Evolutionary conservation across 2,888 invertebrate species (phyloP), one percentile per base, ranked within the genome.

Genomic region (Tanytarsus gracilentus): DNA sequence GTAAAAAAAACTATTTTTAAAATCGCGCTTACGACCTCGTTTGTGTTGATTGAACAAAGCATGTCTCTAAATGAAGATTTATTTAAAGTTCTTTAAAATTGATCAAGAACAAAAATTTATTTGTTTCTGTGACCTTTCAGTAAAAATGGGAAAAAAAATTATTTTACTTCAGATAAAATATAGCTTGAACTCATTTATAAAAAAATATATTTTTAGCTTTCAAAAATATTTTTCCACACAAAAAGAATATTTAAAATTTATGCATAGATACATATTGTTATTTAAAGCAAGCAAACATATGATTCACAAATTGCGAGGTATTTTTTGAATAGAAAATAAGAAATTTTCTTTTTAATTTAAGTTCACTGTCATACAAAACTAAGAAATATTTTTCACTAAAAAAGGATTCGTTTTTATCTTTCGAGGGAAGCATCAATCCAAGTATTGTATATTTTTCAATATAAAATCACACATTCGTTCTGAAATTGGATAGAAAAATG

Each of bases 381-480:
- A 33, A 11, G 9, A 11, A 11, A 2, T 5, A 33, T 2, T 33
- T 4, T n/a, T 4, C 44, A 23, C 7, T 21, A 16, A 16, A 18
- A 44, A 40, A 40, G 8, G 16, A 40, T 16, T 2, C 4, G 6
- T 11, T 11, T 11, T 5, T 33, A n/a, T 40, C 6, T 39, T 18
- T 5, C 23, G 8, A 23, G 11, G 21, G 4, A 44, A 44, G 21
- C 44, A 21, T 44, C 21, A 23, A 44, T 44, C 21, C 21, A 44
- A 44, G 18, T 44, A 23, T 23, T 44, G 16, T 36, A 14, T 36
- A 36, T 36, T 36, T 51, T 30, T 51, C 36, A 53, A 27, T 16
- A 53, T 53, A 53, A n/a, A 53, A 71, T 72, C 71, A 72, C 70
- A 72, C 72, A 72, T 71, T 71, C 68, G 73, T 73, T 70, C 72